These are phyloP conservation scores for Gastrophysa polygoni DNA, from an alignment of 2,888 invertebrate genomes.

Conservation along the genomic window DNA sequence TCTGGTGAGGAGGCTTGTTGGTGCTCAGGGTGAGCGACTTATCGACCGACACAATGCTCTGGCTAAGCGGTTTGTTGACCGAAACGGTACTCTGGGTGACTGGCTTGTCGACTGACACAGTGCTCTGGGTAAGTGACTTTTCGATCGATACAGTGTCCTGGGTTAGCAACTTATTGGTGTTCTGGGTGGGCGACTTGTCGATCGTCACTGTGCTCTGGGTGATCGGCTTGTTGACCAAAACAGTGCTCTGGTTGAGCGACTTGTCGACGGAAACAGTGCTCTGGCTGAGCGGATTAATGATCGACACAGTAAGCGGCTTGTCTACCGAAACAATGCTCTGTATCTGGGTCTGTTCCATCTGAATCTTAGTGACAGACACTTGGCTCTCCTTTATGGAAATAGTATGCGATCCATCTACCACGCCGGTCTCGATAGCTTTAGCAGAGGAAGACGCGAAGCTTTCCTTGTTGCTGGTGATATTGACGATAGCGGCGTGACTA, in stretches of 20 bases:
- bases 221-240: no score
- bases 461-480: conserved; percentile 42
- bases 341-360: conserved; percentile 60
- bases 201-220: conserved; percentile 56
- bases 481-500: conserved; percentile 53
- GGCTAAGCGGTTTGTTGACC: conserved; percentile 69
- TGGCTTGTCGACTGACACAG: no score
- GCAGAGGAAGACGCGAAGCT: conserved; percentile 25
- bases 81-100: conserved; percentile 49
- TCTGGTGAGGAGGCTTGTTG: conserved; percentile 61
- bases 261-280: conserved; percentile 61
- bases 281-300: no score
- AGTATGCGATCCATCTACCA: conserved; percentile 41
- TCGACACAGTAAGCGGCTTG: no score
- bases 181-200: conserved; percentile 66
- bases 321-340: no score
- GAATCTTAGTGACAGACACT: conserved; percentile 64
- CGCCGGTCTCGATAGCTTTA: conserved; percentile 27
- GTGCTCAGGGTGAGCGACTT: conserved; percentile 65
- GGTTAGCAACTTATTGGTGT: conserved; percentile 64
- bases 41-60: conserved; percentile 63
- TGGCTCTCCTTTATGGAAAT: conserved; percentile 52
- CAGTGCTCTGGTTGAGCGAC: conserved; percentile 63
- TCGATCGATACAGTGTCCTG: conserved; percentile 60
- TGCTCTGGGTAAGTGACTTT: conserved; percentile 63